Conservation (phyloP, 92 coral and sea anemone species). For the Actinostola sp. region DNA sequence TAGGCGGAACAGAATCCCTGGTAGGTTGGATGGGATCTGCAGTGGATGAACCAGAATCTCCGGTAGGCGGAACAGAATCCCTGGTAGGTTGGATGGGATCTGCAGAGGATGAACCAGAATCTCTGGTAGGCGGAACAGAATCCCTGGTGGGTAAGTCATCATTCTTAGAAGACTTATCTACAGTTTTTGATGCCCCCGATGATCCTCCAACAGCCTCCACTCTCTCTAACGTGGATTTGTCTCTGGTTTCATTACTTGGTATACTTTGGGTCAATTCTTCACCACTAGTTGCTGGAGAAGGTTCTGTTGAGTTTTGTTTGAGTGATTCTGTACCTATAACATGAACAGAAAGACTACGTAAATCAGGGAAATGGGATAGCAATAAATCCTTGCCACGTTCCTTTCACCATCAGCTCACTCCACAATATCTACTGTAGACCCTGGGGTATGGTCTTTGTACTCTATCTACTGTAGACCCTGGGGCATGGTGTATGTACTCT, state of each 20-base stretch:
- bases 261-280: constrained; percentile 10
- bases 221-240: background rate
- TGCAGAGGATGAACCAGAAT: too few relatives aligned
- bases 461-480: too few relatives aligned
- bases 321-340: constrained; percentile 4
- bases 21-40: background rate
- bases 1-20: background rate
- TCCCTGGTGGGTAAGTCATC: background rate
- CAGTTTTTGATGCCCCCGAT: background rate
- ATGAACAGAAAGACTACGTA: background rate
- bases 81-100: too few relatives aligned
- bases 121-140: too few relatives aligned
- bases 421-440: too few relatives aligned
- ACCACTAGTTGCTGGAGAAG: constrained; percentile 21
- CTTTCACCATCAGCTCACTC: too few relatives aligned
- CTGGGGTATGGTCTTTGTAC: too few relatives aligned
- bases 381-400: too few relatives aligned
- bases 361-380: too few relatives aligned
- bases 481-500: too few relatives aligned
- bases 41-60: background rate
- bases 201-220: background rate
- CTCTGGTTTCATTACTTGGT: constrained; percentile 8
- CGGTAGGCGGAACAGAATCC: background rate
- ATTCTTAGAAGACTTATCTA: background rate
- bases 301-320: background rate